Evolutionary conservation across 2,797 vertebrate genomes (phyloP).

Genomic region (Chaetophractus vellerosus): DNA sequence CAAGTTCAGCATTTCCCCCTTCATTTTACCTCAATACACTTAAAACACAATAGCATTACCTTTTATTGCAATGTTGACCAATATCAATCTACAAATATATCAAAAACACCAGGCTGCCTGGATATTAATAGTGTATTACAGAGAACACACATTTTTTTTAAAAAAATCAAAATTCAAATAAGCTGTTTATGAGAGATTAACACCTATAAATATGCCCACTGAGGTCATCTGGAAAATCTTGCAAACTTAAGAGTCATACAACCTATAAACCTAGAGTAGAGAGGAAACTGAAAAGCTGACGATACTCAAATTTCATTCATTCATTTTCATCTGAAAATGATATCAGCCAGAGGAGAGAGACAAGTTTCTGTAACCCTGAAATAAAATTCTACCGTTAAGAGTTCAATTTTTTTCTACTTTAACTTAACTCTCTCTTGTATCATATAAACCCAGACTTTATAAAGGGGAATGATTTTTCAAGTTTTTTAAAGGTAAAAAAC

Average conservation of each 20-base stretch:
- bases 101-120: slow-evolving; percentile 24
- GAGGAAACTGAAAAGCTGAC: slow-evolving; percentile 58
- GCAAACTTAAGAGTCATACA: slow-evolving; percentile 64
- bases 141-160: slow-evolving; percentile 48
- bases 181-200: slow-evolving; percentile 80
- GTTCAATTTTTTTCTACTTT: slow-evolving; percentile 55
- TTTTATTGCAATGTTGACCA: slow-evolving; percentile 74
- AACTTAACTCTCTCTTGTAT: slow-evolving; percentile 33
- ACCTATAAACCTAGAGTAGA: slow-evolving; percentile 67
- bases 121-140: slow-evolving; percentile 64
- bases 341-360: slow-evolving; percentile 33
- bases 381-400: slow-evolving; percentile 70
- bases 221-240: slow-evolving; percentile 69
- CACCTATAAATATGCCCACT: slow-evolving; percentile 67
- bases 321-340: slow-evolving; percentile 64
- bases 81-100: slow-evolving; percentile 26
- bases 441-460: slow-evolving; percentile 60
- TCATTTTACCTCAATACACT: slow-evolving; percentile 61
- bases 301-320: slow-evolving; percentile 29
- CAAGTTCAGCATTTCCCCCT: background rate
- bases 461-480: slow-evolving; percentile 46
- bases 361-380: slow-evolving; percentile 64
- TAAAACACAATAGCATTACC: slow-evolving; percentile 38
- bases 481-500: slow-evolving; percentile 42
- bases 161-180: slow-evolving; percentile 78